phyloP scores from a whole-genome alignment of 2,888 invertebrate species.

The Galerucella nymphaeae region DNA sequence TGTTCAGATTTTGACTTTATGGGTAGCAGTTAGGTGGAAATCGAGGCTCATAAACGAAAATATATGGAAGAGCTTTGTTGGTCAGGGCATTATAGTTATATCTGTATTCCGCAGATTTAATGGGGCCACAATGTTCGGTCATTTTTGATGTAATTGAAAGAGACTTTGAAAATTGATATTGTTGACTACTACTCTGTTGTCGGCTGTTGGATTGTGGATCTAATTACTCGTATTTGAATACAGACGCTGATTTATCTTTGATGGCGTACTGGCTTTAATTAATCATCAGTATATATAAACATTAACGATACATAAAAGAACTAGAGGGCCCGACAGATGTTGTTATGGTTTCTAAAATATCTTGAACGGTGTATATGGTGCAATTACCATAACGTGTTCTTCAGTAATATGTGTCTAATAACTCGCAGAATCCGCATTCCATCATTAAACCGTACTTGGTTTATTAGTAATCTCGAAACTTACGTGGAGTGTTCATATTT shows the following conservation, averaged over 20 bases:
- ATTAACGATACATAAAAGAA: neutral
- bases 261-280: constrained; percentile 1
- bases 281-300: neutral
- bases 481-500: too few relatives aligned
- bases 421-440: too few relatives aligned
- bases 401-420: too few relatives aligned
- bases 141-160: constrained; percentile 59
- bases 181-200: constrained; percentile 37
- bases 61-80: constrained; percentile 60
- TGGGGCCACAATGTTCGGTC: constrained; percentile 56
- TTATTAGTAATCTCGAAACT: too few relatives aligned
- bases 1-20: constrained; percentile 66
- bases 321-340: neutral
- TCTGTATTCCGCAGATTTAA: constrained; percentile 60
- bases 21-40: constrained; percentile 63
- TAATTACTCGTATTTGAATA: constrained; percentile 15
- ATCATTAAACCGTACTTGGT: too few relatives aligned
- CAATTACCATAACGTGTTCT: too few relatives aligned
- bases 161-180: constrained; percentile 55
- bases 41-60: constrained; percentile 64
- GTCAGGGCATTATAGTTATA: constrained; percentile 57
- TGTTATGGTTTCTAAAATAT: too few relatives aligned
- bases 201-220: constrained; percentile 7
- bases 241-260: constrained; percentile 13
- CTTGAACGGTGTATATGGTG: too few relatives aligned